These are phyloP conservation scores for Drosophila pallidifrons DNA, from an alignment of 1,140 invertebrate genomes.

Conservation along the genomic window DNA sequence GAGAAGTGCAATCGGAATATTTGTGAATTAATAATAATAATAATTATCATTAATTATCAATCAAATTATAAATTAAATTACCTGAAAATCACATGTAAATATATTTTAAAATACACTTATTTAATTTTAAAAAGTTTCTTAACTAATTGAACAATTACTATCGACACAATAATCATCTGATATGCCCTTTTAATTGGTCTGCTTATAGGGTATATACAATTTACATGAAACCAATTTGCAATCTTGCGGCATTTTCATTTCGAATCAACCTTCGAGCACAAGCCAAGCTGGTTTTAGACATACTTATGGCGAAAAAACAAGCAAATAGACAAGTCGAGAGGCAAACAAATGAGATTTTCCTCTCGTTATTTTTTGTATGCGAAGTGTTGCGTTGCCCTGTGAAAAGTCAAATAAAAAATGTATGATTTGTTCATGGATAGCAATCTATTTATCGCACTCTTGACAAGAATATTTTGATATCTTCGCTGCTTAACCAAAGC, in stretches of 20 bases:
- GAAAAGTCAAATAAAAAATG: constrained; percentile 25
- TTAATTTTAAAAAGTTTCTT: too few relatives aligned
- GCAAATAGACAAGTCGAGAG: constrained; percentile 25
- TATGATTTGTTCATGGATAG: constrained; percentile 27
- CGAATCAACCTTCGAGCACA: constrained; percentile 44
- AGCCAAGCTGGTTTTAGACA: constrained; percentile 42
- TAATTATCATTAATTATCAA: too few relatives aligned
- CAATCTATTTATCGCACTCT: constrained; percentile 18
- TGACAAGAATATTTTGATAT: constrained; percentile 5
- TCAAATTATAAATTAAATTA: too few relatives aligned
- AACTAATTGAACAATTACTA: background rate
- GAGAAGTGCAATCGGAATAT: too few relatives aligned
- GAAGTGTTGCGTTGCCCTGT: constrained; percentile 16
- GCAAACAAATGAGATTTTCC: constrained; percentile 46
- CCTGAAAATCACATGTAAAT: too few relatives aligned
- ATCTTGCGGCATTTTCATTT: constrained; percentile 49
- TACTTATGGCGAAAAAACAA: constrained; percentile 36
- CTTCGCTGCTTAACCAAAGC: background rate
- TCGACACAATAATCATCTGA: background rate
- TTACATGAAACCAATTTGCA: constrained; percentile 45
- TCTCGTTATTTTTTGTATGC: constrained; percentile 11
- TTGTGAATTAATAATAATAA: too few relatives aligned
- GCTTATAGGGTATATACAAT: constrained; percentile 33
- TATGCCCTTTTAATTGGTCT: background rate
- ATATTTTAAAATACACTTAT: too few relatives aligned